Evolutionary conservation across 2,888 invertebrate species (phyloP), one percentile per base, ranked within the genome.

Genomic region (Ectropis crepuscularia): DNA sequence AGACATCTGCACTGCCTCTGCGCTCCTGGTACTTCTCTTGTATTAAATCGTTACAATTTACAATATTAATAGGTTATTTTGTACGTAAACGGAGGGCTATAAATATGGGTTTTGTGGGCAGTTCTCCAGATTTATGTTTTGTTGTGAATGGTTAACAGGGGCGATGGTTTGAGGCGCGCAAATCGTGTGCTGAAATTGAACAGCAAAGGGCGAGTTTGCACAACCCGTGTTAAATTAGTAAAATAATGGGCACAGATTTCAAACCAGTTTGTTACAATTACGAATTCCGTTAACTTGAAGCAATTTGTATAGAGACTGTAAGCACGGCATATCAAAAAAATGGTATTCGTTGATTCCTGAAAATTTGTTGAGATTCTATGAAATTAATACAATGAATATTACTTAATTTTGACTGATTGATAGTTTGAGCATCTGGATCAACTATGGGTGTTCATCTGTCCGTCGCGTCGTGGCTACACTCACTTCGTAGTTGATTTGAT

Each of bases 41-140:
- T 84, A 82, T 82, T 83, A 88, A 89, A 89, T 89, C 74, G 87
- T 86, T 83, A 85, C 85, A 81, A 87, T 88, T 89, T 85, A 80
- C 80, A 83, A 83, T 86, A 88, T 88, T 88, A 88, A 90, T 89
- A 81, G 87, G 80, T 83, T 82, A 86, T 87, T 88, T 87, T 86
- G 85, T 85, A 76, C 74, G 75, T 77, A 79, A 85, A 85, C 76
- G 77, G 80, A 78, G 65, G 59, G 74, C 79, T 79, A 87, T 87
- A 87, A 84, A 86, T 88, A 83, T 74, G 68, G 68, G 78, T 78
- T 78, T 82, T 78, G 75, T 77, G 71, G 65, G 71, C 70, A 63
- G 61, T 63, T 53, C 16, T 60, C 49, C 48, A 61, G 74, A 75
- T 77, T 75, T 77, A 81, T 82, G 76, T 72, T 70, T 28, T 80